Evolutionary conservation across 2,797 vertebrate genomes (phyloP).

Genomic region (Cichlasoma orientale): DNA sequence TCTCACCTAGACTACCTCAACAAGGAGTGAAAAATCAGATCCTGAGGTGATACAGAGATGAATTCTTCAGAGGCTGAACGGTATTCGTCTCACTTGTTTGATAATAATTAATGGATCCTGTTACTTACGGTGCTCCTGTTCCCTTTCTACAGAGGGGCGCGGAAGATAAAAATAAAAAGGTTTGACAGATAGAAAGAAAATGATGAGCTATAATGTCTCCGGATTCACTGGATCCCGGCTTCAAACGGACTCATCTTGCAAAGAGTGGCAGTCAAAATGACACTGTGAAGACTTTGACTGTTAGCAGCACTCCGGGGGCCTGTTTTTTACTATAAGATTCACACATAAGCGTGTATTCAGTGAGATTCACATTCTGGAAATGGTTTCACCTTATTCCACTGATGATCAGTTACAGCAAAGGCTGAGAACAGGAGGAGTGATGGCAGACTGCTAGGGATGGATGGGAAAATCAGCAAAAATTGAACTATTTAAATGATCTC

Average conservation of each 20-base stretch:
- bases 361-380: not conserved
- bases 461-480: not conserved
- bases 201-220: not conserved
- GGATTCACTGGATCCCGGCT: not conserved
- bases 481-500: not conserved
- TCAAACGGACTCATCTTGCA: not conserved
- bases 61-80: not conserved
- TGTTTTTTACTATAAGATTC: not conserved
- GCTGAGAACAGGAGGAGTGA: not conserved
- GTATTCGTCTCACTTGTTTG: not conserved
- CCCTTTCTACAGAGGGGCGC: not conserved
- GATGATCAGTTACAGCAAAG: not conserved
- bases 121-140: not conserved
- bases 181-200: not conserved
- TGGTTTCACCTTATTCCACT: not conserved
- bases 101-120: not conserved
- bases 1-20: not conserved
- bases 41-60: not conserved
- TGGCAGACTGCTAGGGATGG: not conserved
- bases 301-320: not conserved
- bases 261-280: not conserved
- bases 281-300: rapidly evolving
- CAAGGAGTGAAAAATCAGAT: not conserved
- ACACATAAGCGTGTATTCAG: not conserved
- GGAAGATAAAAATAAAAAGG: not conserved